A percentile compares a stretch with the other conserved stretches of the same genome.
Evolutionary conservation across 1,140 invertebrate species (phyloP).

Genomic region (Lucilia cuprina): DNA sequence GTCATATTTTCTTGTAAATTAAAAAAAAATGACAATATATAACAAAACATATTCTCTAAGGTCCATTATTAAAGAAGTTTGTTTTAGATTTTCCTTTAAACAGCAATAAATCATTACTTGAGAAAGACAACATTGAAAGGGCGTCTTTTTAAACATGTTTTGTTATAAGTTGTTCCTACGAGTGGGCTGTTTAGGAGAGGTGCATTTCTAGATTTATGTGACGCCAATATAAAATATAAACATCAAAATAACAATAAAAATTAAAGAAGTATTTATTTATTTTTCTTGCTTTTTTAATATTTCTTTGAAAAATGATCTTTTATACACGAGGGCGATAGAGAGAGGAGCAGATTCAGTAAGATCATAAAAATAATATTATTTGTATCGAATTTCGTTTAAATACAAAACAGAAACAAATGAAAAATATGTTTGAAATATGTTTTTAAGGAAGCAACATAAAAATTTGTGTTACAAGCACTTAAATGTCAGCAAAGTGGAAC

Average conservation of each 20-base stretch:
- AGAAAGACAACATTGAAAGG: neutral
- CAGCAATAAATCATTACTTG: slow-evolving; percentile 13
- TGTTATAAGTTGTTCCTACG: neutral
- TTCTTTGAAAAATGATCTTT: slow-evolving; percentile 6
- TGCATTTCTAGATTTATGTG: slow-evolving; percentile 38
- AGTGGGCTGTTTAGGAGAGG: neutral
- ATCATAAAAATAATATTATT: slow-evolving; percentile 49
- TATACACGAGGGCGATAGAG: neutral
- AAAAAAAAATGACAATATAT: neutral
- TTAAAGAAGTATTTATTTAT: slow-evolving; percentile 33
- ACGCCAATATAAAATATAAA: slow-evolving; percentile 35
- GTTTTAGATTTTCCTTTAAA: neutral
- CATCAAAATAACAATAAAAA: neutral
- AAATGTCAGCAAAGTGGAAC: slow-evolving; percentile 30
- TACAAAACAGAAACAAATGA: neutral
- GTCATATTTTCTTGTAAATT: neutral
- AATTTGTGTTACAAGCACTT: slow-evolving; percentile 42
- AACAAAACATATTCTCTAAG: neutral
- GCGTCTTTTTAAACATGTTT: neutral
- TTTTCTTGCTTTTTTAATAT: slow-evolving; percentile 15
- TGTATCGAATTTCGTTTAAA: slow-evolving; percentile 49
- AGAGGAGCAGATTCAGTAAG: neutral
- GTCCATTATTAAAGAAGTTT: too few relatives aligned
- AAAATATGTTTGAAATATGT: neutral
- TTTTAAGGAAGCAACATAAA: slow-evolving; percentile 42